phyloP scores from a whole-genome alignment of 92 coral and sea anemone genomes.

The Zoanthus gigantus region DNA sequence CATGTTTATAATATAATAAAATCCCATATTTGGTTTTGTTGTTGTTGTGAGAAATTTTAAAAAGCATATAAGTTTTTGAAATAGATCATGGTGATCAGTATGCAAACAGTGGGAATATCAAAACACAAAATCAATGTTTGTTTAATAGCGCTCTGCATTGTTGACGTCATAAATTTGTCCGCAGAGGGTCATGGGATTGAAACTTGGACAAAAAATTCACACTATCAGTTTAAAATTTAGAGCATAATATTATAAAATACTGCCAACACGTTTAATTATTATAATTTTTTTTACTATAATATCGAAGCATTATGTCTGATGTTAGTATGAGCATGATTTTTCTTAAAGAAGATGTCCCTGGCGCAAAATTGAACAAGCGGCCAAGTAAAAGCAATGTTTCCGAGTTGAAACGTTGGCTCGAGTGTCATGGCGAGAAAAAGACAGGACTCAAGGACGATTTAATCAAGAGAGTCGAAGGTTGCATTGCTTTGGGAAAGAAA shows the following conservation, averaged over 20 bases:
- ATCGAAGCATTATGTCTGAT: background rate
- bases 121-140: too few relatives aligned
- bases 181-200: constrained; percentile 19
- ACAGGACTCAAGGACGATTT: constrained; percentile 11
- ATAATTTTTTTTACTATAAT: background rate
- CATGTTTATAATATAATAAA: too few relatives aligned
- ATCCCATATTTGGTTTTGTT: too few relatives aligned
- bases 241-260: background rate
- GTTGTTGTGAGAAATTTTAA: too few relatives aligned
- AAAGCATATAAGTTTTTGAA: too few relatives aligned
- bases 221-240: background rate
- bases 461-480: constrained; percentile 16
- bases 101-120: too few relatives aligned
- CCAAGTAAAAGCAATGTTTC: constrained; percentile 7
- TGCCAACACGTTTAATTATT: background rate
- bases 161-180: constrained; percentile 9
- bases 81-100: too few relatives aligned
- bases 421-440: constrained; percentile 22
- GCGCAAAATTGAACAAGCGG: constrained; percentile 4
- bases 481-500: constrained; percentile 15
- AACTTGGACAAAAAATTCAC: background rate
- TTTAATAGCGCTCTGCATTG: constrained; percentile 2
- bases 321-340: background rate
- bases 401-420: constrained; percentile 24
- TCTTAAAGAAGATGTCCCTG: constrained; percentile 26